Evolutionary conservation across 2,113 vertebrate genomes (phyloP), one percentile per base, ranked within the genome.

Genomic region (Tricholaema leucomelas): DNA sequence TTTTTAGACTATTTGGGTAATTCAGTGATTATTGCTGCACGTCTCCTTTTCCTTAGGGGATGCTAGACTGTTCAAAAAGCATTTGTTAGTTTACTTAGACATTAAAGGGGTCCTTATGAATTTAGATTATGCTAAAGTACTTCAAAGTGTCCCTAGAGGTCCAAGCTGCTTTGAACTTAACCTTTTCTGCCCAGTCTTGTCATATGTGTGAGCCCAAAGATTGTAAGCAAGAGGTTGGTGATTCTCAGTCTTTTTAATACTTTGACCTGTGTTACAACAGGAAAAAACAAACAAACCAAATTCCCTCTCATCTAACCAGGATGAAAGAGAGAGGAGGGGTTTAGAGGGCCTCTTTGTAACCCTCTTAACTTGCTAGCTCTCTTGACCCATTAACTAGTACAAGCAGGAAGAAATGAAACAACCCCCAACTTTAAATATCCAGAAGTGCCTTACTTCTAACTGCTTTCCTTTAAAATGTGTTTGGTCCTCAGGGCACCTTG

Each of bases 21-120:
- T 92, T 94, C 93, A 90, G 48, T 91, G 85, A 88, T 92, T 92
- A 94, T 92, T 83, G 69, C 83, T 90, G 69, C 56, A 71, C 85
- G 69, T 82, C 42, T 78, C 65, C 78, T 81, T 95, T 87, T 92
- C 91, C 91, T 93, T 63, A 85, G 94, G 88, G 93, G 61, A 88
- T 87, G 54, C 65, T 60, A 64, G 69, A 65, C 82, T 69, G 80
- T 88, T 94, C 93, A 82, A 88, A 90, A 92, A 92, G 76, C 58
- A 1, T 90, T 92, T 95, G 85, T 95, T 95, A 94, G 94, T 96
- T 90, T 96, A 94, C 90, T 94, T 91, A 88, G 91, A 93, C 90
- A 88, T 95, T 94, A 96, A 91, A 92, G 79, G 48, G 48, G 80
- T 94, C 85, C 93, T 94, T 95, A 92, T 50, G 82, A 91, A 95